These are phyloP conservation scores for Halictus ligatus DNA, from an alignment of 2,888 invertebrate genomes.

Conservation along the genomic window DNA sequence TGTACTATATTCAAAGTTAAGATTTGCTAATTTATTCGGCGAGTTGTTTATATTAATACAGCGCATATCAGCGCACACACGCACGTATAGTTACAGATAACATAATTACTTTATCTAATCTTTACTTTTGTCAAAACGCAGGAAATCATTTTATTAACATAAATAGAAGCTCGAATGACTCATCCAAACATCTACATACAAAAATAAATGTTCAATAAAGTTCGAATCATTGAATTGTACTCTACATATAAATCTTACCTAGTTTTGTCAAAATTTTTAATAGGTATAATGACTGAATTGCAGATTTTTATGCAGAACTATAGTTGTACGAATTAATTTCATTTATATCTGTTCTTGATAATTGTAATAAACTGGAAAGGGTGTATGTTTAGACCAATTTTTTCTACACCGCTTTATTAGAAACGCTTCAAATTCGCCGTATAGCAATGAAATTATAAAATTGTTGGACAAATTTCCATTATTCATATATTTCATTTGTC, in stretches of 20 bases:
- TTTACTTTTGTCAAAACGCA: slow-evolving; percentile 12
- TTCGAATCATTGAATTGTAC: neutral
- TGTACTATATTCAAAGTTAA: neutral
- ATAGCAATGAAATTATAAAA: neutral
- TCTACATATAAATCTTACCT: neutral
- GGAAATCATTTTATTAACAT: neutral
- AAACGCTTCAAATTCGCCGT: neutral
- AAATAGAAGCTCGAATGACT: slow-evolving; percentile 7
- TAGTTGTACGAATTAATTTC: too few relatives aligned
- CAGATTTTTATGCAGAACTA: too few relatives aligned
- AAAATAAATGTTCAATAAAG: neutral
- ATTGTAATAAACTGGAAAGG: neutral
- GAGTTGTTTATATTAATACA: slow-evolving; percentile 1
- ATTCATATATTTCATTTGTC: neutral
- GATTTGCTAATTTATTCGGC: neutral
- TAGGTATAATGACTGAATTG: too few relatives aligned
- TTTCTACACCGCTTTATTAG: too few relatives aligned
- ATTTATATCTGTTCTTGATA: neutral
- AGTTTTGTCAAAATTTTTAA: neutral
- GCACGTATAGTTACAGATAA: slow-evolving; percentile 44
- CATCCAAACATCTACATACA: neutral
- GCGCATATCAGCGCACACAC: neutral
- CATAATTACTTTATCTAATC: slow-evolving; percentile 58
- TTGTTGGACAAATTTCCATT: neutral
- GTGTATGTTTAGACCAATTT: too few relatives aligned